Evolutionary conservation across 2,113 vertebrate genomes (phyloP).

Genomic region (Mixornis gularis): DNA sequence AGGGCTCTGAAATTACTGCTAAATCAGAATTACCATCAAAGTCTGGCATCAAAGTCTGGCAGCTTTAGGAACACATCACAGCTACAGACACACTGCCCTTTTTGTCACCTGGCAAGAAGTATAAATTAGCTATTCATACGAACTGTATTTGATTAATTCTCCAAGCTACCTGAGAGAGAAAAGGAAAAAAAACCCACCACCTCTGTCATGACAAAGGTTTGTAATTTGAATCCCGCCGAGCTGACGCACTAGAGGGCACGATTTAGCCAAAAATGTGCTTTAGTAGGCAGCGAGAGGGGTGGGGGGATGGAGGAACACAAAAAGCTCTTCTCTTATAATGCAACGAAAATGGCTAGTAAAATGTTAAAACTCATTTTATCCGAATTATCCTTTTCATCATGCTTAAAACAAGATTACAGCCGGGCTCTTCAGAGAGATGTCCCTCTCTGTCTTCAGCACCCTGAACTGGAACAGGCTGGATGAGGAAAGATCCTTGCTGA

Average conservation of each 20-base stretch:
- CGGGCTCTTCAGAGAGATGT: not conserved
- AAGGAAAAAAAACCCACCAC: fast-evolving
- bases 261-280: constrained; percentile 62
- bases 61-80: not conserved
- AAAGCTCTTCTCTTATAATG: not conserved
- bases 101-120: not conserved
- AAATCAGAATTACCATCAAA: not conserved
- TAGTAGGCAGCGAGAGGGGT: not conserved
- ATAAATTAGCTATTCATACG: not conserved
- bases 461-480: not conserved
- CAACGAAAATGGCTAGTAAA: constrained; percentile 21
- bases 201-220: fast-evolving
- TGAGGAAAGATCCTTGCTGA: not conserved
- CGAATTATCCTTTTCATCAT: constrained; percentile 38
- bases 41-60: fast-evolving
- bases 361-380: constrained; percentile 35
- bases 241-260: constrained; percentile 68
- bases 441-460: not conserved
- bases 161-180: not conserved
- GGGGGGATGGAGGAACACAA: not conserved
- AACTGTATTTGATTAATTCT: not conserved
- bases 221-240: not conserved
- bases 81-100: not conserved
- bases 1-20: not conserved
- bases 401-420: constrained; percentile 22